These are phyloP conservation scores for Lasioglossum morio DNA, from an alignment of 2,888 invertebrate genomes.

Conservation along the genomic window DNA sequence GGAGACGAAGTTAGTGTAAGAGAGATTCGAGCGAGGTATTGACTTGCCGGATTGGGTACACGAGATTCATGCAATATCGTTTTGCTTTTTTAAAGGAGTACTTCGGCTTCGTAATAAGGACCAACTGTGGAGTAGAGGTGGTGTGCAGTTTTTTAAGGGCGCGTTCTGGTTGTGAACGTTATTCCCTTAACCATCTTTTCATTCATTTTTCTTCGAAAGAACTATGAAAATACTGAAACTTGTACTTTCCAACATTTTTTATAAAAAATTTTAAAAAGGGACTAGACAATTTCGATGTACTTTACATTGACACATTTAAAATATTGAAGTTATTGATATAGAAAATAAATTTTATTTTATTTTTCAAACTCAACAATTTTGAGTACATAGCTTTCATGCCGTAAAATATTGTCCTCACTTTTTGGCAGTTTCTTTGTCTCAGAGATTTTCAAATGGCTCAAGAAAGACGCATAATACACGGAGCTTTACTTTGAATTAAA, in stretches of 20 bases:
- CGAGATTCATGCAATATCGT: background rate
- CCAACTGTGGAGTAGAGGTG: background rate
- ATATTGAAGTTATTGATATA: background rate
- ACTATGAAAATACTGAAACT: background rate
- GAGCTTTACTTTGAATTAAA: background rate
- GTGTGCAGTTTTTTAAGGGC: no score
- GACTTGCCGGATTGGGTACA: constrained; percentile 1
- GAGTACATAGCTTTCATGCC: no score
- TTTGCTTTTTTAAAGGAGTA: background rate
- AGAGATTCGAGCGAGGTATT: background rate
- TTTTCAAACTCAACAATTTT: background rate
- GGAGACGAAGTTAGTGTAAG: background rate
- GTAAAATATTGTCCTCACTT: no score
- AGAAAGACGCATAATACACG: background rate
- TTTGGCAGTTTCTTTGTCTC: background rate
- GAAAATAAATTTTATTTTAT: background rate
- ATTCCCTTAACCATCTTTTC: background rate
- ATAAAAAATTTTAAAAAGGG: no score
- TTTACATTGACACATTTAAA: background rate
- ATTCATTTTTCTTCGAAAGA: background rate
- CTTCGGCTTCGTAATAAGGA: background rate
- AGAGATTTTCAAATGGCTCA: background rate
- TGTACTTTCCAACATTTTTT: background rate
- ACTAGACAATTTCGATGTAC: no score
- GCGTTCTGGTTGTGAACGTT: background rate